phyloP scores from a whole-genome alignment of 2,797 vertebrate genomes.

The Pangasius mekongensis region DNA sequence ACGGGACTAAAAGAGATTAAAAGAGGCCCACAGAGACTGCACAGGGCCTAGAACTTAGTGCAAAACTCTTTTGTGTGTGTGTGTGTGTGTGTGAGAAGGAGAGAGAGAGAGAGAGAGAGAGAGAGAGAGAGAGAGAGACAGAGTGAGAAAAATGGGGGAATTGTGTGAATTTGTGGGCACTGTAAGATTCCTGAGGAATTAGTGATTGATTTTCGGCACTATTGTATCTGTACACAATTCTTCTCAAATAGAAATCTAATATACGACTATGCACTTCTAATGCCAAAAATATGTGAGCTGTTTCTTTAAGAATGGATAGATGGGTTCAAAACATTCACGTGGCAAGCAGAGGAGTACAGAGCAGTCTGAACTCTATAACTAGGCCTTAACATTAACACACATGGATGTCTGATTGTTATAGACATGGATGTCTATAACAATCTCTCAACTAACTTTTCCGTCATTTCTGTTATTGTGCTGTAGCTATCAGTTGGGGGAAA shows the following conservation, averaged over 20 bases:
- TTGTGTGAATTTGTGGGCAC: not conserved
- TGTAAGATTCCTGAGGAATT: not conserved
- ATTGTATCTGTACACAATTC: not conserved
- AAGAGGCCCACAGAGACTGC: not conserved
- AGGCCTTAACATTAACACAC: not conserved
- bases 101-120: not conserved
- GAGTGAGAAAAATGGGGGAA: not conserved
- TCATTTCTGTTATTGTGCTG: not conserved
- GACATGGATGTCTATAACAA: not conserved
- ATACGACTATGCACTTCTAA: not conserved
- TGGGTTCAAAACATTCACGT: slow-evolving; percentile 77
- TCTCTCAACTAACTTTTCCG: not conserved
- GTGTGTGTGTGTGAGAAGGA: not conserved
- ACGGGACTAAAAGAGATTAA: not conserved
- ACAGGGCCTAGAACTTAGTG: not conserved
- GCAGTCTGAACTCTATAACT: not conserved
- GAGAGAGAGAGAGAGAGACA: not conserved
- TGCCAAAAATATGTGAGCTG: not conserved
- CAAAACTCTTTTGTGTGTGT: not conserved
- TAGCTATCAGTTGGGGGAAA: not conserved
- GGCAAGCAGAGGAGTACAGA: slow-evolving; percentile 28
- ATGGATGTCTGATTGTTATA: not conserved
- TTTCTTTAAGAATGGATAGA: slow-evolving; percentile 61
- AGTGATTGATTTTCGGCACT: not conserved
- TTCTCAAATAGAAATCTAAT: not conserved